Evolutionary conservation across 2,113 vertebrate species (phyloP).

Genomic region (Lycaon pictus): DNA sequence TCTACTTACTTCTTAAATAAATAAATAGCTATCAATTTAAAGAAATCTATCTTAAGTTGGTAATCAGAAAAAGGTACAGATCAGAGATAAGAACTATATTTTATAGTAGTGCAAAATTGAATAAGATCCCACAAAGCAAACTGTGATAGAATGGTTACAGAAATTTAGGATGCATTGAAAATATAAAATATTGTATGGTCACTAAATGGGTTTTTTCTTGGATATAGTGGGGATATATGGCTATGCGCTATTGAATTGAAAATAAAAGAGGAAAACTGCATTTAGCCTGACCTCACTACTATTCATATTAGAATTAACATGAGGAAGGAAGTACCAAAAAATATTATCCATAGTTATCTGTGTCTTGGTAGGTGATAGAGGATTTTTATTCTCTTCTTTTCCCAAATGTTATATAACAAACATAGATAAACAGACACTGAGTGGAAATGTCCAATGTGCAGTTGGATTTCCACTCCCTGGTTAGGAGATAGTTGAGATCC

Average conservation of each 20-base stretch:
- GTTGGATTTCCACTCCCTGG: not conserved
- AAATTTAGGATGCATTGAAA: not conserved
- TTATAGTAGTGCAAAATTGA: not conserved
- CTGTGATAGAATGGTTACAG: not conserved
- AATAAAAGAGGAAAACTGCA: not conserved
- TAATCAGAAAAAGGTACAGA: not conserved
- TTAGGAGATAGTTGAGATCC: not conserved
- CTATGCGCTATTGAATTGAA: not conserved
- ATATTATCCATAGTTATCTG: not conserved
- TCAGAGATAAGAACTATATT: not conserved
- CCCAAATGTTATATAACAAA: not conserved
- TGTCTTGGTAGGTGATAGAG: not conserved
- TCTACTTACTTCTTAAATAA: not conserved
- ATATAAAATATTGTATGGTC: not conserved
- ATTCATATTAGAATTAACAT: not conserved
- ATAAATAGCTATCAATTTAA: conserved; percentile 14
- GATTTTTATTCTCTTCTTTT: not conserved
- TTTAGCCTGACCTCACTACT: not conserved
- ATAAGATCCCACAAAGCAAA: not conserved
- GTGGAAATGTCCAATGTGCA: not conserved
- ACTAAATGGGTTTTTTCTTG: conserved; percentile 3
- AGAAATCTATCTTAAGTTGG: conserved; percentile 24
- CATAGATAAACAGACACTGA: not conserved
- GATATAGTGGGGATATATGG: not conserved
- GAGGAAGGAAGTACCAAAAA: not conserved